phyloP scores from a whole-genome alignment of 2,888 invertebrate genomes.

The Himalopsyche japonica region DNA sequence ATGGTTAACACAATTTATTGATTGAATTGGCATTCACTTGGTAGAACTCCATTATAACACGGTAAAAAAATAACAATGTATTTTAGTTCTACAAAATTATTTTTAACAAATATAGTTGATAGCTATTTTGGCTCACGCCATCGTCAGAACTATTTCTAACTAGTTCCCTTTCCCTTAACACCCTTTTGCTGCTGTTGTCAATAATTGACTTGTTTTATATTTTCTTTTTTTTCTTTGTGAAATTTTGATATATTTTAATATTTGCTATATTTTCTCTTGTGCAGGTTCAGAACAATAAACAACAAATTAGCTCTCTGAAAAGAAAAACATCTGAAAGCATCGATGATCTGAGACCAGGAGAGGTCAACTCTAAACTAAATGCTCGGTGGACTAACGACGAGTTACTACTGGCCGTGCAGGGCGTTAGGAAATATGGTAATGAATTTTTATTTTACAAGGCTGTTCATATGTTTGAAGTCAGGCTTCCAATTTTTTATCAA shows the following conservation, averaged over 20 bases:
- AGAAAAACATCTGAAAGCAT: conserved; percentile 63
- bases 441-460: conserved; percentile 56
- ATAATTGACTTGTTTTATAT: background rate
- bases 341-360: conserved; percentile 66
- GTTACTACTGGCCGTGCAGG: conserved; percentile 86
- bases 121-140: too few relatives aligned
- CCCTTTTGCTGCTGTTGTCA: too few relatives aligned
- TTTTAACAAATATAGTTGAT: too few relatives aligned
- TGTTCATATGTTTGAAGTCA: background rate
- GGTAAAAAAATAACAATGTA: too few relatives aligned
- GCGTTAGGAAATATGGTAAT: conserved; percentile 80
- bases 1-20: too few relatives aligned
- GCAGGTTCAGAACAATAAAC: conserved; percentile 94
- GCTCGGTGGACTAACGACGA: conserved; percentile 94
- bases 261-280: conserved; percentile 41
- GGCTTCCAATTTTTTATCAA: background rate
- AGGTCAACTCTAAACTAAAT: conserved; percentile 73
- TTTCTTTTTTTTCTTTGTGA: background rate
- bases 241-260: background rate
- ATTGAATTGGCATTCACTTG: too few relatives aligned
- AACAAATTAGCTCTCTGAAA: conserved; percentile 84
- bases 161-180: too few relatives aligned
- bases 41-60: too few relatives aligned
- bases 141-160: too few relatives aligned
- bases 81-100: too few relatives aligned